These are phyloP conservation scores for Vulpes ferrilata DNA, from an alignment of 2,113 vertebrate species.

Conservation along the genomic window DNA sequence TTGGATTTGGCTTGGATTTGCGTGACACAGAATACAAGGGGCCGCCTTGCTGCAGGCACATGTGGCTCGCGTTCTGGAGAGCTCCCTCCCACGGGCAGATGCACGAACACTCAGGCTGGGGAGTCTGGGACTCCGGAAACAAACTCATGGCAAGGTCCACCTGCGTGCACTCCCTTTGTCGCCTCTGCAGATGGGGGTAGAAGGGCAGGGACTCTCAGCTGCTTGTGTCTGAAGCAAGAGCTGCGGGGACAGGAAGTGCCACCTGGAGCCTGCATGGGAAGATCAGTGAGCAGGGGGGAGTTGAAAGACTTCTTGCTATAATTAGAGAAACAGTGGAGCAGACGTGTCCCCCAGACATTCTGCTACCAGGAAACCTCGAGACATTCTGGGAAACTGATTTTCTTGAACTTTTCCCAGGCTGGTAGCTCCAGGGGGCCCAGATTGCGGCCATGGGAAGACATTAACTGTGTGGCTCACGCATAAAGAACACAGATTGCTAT, in stretches of 20 bases:
- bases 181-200: not conserved
- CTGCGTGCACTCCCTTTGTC: not conserved
- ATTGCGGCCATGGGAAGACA: not conserved
- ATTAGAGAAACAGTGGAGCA: not conserved
- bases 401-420: not conserved
- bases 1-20: slow-evolving; percentile 21
- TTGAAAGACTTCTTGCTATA: not conserved
- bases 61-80: not conserved
- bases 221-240: not conserved
- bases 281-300: not conserved
- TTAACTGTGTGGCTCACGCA: too few relatives aligned
- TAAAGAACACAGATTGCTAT: not conserved
- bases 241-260: not conserved
- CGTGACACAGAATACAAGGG: slow-evolving; percentile 10
- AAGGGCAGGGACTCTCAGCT: not conserved
- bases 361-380: not conserved
- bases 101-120: fast-evolving
- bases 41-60: not conserved
- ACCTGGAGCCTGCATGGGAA: not conserved
- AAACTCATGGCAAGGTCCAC: not conserved
- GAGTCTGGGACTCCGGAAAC: not conserved
- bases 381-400: not conserved
- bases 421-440: not conserved
- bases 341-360: not conserved
- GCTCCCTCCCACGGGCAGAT: not conserved